Evolutionary conservation across 2,113 vertebrate genomes (phyloP), one percentile per base, ranked within the genome.

Genomic region (Spizaetus ornatus): DNA sequence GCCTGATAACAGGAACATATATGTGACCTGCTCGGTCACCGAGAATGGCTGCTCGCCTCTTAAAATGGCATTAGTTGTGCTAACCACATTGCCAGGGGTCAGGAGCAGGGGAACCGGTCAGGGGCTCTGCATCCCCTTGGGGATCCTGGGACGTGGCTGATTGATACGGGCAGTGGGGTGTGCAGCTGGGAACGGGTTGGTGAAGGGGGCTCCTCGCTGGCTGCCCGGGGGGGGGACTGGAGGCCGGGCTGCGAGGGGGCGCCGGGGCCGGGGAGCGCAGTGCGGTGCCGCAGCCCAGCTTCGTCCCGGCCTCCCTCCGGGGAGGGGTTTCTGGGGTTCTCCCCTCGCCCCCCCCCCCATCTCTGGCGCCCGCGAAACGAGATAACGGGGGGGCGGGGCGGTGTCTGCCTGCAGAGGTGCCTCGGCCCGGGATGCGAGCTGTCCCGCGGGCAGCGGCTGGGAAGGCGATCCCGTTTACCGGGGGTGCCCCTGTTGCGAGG

Each of bases 21-120:
- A 15, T 0, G 2, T 16, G 43, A 58, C 52, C 11, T 0, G 3
- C n/a, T 40, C 1, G 0, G 18, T n/a, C n/a, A 11, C 22, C 17
- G 11, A 32, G 52, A 7, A 40, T 5, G 19, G 23, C 18, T 34
- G 22, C 15, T 27, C 1, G 0, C 5, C 59, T 56, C 12, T 3
- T 16, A 7, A 25, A 38, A 11, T 16, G 34, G 10, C 8, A 2
- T 11, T 21, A 20, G 11, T 10, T 66, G 21, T 59, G 26, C 61
- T 38, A 9, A 15, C 7, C 11, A 3, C 21, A 6, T 14, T 65
- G 42, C 10, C 13, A 10, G 58, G 38, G 21, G 21, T 12, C 1
- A 8, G 38, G 36, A 52, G 45, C 29, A 18, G 19, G 31, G 45
- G 13, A 3, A n/a, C 20, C 0, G 1, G 7, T 16, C n/a, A 52